phyloP scores from a whole-genome alignment of 2,797 vertebrate species.

The Sebastes vulpes region DNA sequence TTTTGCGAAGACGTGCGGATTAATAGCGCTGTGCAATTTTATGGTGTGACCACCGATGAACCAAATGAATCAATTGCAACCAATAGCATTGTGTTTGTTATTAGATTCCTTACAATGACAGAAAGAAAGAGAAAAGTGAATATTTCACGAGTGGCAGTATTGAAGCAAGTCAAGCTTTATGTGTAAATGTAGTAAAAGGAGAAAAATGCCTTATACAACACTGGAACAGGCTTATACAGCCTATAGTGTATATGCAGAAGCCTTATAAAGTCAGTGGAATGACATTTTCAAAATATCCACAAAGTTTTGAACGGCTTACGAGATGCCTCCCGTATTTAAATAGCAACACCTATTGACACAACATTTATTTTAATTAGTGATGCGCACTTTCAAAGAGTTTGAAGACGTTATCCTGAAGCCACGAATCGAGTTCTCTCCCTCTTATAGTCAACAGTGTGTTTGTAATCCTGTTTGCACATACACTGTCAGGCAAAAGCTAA shows the following conservation, averaged over 20 bases:
- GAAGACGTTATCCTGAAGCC: conserved; percentile 32
- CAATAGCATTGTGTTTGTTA: neutral
- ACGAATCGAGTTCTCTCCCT: conserved; percentile 18
- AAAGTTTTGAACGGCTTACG: neutral
- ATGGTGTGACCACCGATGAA: neutral
- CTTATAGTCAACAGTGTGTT: conserved; percentile 44
- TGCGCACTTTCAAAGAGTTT: conserved; percentile 5
- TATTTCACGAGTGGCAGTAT: neutral
- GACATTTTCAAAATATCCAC: conserved; percentile 1
- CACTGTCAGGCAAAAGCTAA: conserved; percentile 39
- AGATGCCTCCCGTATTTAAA: conserved; percentile 8
- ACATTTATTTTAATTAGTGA: conserved; percentile 43
- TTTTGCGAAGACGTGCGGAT: neutral
- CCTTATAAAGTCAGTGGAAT: neutral
- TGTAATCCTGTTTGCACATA: conserved; percentile 58
- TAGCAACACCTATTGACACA: conserved; percentile 16
- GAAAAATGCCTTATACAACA: neutral
- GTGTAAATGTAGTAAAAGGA: neutral
- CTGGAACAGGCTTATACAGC: neutral
- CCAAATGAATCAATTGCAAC: neutral
- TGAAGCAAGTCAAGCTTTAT: neutral
- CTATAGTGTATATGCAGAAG: neutral
- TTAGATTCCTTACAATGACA: neutral
- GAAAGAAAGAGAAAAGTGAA: neutral
- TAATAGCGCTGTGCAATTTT: neutral